Base-by-base conservation (phyloP, 2,888 invertebrate species). In the Allophyes oxyacanthae region DNA sequence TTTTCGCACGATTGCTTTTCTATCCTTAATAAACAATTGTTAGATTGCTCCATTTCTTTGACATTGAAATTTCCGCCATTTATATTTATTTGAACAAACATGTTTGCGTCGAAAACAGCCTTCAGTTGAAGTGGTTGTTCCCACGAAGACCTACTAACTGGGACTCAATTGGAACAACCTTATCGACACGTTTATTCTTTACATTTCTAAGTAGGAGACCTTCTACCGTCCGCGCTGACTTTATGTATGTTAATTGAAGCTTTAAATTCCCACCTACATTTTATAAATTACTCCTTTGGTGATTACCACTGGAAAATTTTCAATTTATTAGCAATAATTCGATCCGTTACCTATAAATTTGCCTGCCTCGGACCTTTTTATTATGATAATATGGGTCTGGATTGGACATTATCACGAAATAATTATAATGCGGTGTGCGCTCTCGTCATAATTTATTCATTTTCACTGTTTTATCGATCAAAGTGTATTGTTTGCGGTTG, bases 391-490 rank as follows among this genome's bases (percentile, higher is more conserved):
- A 66, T 20, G 34, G 53, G 63, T 69, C 70, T 61, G 67, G 66
- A 81, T 78, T 72, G 77, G 61, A 75, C 78, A 81, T 84, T 78
- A 82, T 83, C 75, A 80, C 73, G 75, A 78, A 79, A 82, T 85
- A 84, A 87, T 88, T 85, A 83, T 80, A 82, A 83, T 79, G 79
- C 80, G 57, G 74, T 69, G 77, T 73, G 74, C 78, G 72, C 68
- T 70, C 69, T 72, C 64, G 50, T 81, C 68, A 82, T 88, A 82
- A 89, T 88, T 87, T 87, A 89, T 90, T 87, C 83, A 85, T 86
- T 86, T 87, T 81, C 83, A 80, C 75, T 81, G 84, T 85, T 86
- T 83, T 85, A 88, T 90, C 85, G 88, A 88, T 84, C 82, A 74
- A 56, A 76, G 73, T 74, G 77, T 78, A 78, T 84, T 84, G 86